Percentiles rank a stretch among this genome's conserved stretches.
Conservation (phyloP, 2,888 invertebrate species). For the Sceliomorpha sp. region DNA sequence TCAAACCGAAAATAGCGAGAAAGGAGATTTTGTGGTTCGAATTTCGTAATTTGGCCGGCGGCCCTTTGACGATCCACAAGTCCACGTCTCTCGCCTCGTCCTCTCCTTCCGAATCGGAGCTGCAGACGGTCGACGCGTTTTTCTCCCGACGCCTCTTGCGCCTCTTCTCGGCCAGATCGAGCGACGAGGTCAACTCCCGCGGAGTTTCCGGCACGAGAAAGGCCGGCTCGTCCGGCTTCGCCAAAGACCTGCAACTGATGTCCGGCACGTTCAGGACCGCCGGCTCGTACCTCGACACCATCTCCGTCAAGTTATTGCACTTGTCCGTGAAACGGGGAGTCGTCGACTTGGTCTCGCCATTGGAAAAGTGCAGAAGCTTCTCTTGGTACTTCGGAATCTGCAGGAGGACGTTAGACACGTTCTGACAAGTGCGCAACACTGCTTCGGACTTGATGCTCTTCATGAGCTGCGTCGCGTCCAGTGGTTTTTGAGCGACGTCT, state of each 20-base stretch:
- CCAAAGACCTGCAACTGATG: constrained; percentile 68
- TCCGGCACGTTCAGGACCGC: constrained; percentile 78
- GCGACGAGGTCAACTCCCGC: constrained; percentile 72
- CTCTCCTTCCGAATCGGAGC: constrained; percentile 81
- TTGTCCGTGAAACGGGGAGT: constrained; percentile 72
- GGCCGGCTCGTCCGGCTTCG: constrained; percentile 65
- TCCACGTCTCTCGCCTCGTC: constrained; percentile 82
- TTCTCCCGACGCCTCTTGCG: constrained; percentile 80
- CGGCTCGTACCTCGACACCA: constrained; percentile 70
- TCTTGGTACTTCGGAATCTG: constrained; percentile 77
- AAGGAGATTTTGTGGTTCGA: constrained; percentile 83
- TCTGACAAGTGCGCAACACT: constrained; percentile 75
- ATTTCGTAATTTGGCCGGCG: constrained; percentile 81
- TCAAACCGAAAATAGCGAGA: constrained; percentile 84
- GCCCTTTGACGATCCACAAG: constrained; percentile 83
- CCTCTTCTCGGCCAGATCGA: constrained; percentile 83
- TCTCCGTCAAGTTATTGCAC: constrained; percentile 75
- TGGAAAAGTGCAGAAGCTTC: constrained; percentile 74
- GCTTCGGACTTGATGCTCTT: constrained; percentile 75
- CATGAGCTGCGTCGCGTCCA: constrained; percentile 68
- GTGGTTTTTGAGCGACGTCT: constrained; percentile 65
- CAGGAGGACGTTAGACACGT: constrained; percentile 74
- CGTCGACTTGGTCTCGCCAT: constrained; percentile 61
- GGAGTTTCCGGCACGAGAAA: constrained; percentile 67
- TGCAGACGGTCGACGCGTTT: constrained; percentile 72